Conservation (phyloP, 2,797 vertebrate species). For the Urosaurus nigricauda region DNA sequence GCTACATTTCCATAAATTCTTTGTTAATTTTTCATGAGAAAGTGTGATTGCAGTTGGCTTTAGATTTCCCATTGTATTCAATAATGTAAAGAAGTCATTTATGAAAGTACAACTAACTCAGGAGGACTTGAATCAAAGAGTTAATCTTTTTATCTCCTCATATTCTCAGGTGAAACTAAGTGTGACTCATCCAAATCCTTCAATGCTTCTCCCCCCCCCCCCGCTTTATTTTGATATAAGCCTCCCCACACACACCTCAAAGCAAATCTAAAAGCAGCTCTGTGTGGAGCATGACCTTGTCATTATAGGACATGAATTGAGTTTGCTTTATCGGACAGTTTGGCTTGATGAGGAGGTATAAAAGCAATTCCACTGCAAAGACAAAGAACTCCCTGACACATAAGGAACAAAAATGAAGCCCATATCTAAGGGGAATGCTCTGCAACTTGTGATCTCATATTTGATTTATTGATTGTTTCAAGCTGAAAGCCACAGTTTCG, state of each 20-base stretch:
- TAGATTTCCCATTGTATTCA: conserved; percentile 82
- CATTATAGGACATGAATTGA: conserved; percentile 70
- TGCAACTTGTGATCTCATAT: conserved; percentile 67
- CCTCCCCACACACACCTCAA: conserved; percentile 60
- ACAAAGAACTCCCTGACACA: conserved; percentile 73
- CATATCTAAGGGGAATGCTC: conserved; percentile 64
- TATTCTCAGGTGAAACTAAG: conserved; percentile 73
- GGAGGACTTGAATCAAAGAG: conserved; percentile 60
- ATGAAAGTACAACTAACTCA: conserved; percentile 72
- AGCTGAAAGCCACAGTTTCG: conserved; percentile 64
- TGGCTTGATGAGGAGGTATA: conserved; percentile 71
- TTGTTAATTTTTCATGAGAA: conserved; percentile 86
- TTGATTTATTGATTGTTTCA: conserved; percentile 77
- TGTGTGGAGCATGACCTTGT: conserved; percentile 64
- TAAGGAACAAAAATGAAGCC: conserved; percentile 55
- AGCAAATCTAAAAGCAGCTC: conserved; percentile 66
- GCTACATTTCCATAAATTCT: conserved; percentile 85
- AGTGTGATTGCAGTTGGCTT: conserved; percentile 80
- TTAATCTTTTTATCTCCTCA: conserved; percentile 62
- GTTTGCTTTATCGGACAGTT: conserved; percentile 74
- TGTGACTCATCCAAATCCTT: conserved; percentile 56
- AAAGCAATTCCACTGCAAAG: conserved; percentile 70
- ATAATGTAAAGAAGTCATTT: conserved; percentile 81
- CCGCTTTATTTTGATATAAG: conserved; percentile 50
- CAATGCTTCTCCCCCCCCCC: not conserved